Percentiles rank a stretch among this genome's conserved stretches.
Evolutionary conservation across 2,113 vertebrate genomes (phyloP).

Genomic region (Mystacornis crossleyi): DNA sequence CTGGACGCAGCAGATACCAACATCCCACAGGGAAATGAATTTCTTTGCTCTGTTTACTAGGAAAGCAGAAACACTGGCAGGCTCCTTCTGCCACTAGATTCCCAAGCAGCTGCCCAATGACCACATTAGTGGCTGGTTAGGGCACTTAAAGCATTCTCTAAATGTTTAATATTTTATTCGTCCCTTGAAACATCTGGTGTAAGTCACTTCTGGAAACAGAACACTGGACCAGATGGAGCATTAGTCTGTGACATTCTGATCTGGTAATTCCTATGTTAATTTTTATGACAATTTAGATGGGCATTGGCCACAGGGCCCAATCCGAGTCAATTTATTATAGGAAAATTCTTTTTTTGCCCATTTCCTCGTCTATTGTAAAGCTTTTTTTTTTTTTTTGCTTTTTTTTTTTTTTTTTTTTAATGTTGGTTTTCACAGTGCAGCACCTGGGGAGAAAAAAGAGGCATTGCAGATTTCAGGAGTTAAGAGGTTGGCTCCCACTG

Average conservation of each 20-base stretch:
- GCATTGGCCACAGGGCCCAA: not conserved
- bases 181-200: conserved; percentile 25
- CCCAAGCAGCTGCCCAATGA: not conserved
- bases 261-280: conserved; percentile 17
- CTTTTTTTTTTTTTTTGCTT: too few relatives aligned
- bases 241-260: conserved; percentile 17
- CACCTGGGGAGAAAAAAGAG: not conserved
- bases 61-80: not conserved
- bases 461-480: not conserved
- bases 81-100: not conserved
- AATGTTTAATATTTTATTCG: conserved; percentile 39
- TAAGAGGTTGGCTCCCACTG: not conserved
- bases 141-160: not conserved
- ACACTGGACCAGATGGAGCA: not conserved
- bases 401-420: not conserved
- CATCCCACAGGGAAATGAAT: not conserved
- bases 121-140: not conserved
- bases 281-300: conserved; percentile 12
- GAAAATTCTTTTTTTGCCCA: not conserved
- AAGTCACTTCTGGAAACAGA: conserved; percentile 39
- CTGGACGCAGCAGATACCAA: not conserved
- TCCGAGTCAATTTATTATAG: not conserved
- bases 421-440: not conserved
- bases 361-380: not conserved
- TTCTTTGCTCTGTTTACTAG: not conserved